Percentiles rank a stretch among this genome's conserved stretches.
These are phyloP conservation scores for Epirrhoe tristata DNA, from an alignment of 2,888 invertebrate genomes.

Conservation along the genomic window DNA sequence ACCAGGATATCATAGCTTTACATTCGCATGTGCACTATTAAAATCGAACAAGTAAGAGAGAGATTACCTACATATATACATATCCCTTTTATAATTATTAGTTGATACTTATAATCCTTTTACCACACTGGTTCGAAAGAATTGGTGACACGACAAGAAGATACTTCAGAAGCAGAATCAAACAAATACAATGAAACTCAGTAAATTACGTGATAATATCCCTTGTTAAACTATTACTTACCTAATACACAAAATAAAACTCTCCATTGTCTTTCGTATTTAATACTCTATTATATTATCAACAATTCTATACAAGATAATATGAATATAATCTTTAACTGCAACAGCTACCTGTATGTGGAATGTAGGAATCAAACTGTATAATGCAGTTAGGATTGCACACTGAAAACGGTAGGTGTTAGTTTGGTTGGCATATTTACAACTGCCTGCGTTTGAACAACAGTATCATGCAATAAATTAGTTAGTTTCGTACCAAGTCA, in stretches of 20 bases:
- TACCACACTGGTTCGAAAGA: too few species aligned
- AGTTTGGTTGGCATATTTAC: conserved; percentile 69
- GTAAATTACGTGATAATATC: background rate
- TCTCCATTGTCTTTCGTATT: conserved; percentile 44
- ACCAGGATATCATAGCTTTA: too few species aligned
- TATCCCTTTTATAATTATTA: too few species aligned
- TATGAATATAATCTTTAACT: conserved; percentile 42
- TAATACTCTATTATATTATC: conserved; percentile 67
- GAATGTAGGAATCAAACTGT: conserved; percentile 60
- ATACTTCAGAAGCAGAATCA: background rate
- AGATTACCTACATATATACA: too few species aligned
- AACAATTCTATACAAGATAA: conserved; percentile 74
- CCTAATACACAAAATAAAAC: conserved; percentile 54
- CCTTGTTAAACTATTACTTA: background rate
- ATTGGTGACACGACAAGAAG: too few species aligned
- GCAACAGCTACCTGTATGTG: conserved; percentile 43
- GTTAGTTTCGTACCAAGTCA: conserved; percentile 87
- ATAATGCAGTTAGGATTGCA: conserved; percentile 61
- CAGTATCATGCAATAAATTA: conserved; percentile 70
- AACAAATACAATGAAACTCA: background rate
- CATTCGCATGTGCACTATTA: too few species aligned
- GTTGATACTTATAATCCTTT: too few species aligned
- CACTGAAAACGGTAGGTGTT: conserved; percentile 58
- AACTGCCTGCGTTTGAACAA: conserved; percentile 61
- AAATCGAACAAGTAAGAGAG: too few species aligned